A percentile compares a stretch with the other conserved stretches of the same genome.
These are phyloP conservation scores for Macrostomum lignano DNA, from an alignment of 1,140 invertebrate genomes.

Conservation along the genomic window DNA sequence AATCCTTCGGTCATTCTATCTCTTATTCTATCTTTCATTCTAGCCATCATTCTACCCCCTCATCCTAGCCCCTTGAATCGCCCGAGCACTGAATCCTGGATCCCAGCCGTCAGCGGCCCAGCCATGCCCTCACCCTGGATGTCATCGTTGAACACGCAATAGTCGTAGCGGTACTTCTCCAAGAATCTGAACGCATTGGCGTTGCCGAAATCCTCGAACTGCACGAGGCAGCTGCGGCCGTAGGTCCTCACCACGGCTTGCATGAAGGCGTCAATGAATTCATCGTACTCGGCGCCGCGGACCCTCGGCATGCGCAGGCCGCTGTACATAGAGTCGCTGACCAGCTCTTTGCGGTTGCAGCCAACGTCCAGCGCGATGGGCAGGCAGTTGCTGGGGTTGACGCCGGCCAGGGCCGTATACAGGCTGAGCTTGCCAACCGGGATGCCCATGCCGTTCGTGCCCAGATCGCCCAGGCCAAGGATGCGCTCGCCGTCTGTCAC, in stretches of 20 bases:
- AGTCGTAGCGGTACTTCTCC: constrained; percentile 19
- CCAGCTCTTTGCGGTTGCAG: constrained; percentile 45
- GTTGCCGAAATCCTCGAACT: constrained; percentile 29
- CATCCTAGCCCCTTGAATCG: too few species aligned
- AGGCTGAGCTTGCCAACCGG: constrained; percentile 68
- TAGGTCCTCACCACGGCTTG: constrained; percentile 37
- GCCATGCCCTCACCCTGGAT: constrained; percentile 19
- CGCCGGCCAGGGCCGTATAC: constrained; percentile 66
- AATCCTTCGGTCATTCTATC: too few species aligned
- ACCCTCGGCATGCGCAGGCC: constrained; percentile 6
- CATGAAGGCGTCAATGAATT: constrained; percentile 84
- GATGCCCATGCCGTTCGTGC: constrained; percentile 78
- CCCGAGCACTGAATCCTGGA: too few species aligned
- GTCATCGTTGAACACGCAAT: constrained; percentile 28
- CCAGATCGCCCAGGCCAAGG: constrained; percentile 65
- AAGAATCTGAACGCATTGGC: constrained; percentile 25
- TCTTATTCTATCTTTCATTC: too few species aligned
- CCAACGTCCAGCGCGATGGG: constrained; percentile 72
- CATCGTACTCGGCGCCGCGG: constrained; percentile 47
- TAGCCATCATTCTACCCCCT: too few species aligned
- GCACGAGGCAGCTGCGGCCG: constrained; percentile 20
- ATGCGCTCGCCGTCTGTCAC: constrained; percentile 82
- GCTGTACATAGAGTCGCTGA: constrained; percentile 7
- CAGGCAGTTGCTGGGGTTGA: constrained; percentile 64
- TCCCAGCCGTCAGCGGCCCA: neutral